Evolutionary conservation across 2,888 invertebrate species (phyloP).

Genomic region (Clunio marinus): DNA sequence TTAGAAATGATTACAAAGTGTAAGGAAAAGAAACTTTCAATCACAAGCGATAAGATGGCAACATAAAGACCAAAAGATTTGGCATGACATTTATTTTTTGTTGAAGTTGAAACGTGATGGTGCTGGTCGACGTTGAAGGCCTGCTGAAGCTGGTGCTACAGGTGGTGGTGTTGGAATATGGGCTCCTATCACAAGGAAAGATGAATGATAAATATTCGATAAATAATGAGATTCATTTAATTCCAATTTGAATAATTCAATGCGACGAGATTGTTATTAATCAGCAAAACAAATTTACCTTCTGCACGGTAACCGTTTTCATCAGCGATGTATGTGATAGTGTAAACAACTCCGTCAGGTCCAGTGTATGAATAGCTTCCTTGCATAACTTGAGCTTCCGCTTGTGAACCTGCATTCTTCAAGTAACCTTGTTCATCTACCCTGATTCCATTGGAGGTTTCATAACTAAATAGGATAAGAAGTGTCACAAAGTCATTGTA

Average conservation of each 20-base stretch:
- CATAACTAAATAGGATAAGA: conserved; percentile 52
- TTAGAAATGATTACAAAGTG: not conserved
- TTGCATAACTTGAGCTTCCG: conserved; percentile 59
- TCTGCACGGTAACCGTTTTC: conserved; percentile 54
- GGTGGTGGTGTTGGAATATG: conserved; percentile 1
- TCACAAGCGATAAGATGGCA: conserved; percentile 13
- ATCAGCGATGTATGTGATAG: conserved; percentile 53
- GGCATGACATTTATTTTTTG: conserved; percentile 1
- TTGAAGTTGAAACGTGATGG: not conserved
- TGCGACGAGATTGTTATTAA: too few species aligned
- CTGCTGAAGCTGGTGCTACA: not conserved
- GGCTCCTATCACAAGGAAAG: too few species aligned
- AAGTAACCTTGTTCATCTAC: conserved; percentile 61
- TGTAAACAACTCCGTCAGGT: conserved; percentile 57
- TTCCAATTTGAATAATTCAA: not conserved
- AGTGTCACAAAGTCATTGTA: not conserved
- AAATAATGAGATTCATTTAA: too few species aligned
- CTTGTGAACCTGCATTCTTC: conserved; percentile 57
- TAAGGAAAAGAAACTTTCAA: not conserved
- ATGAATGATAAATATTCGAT: too few species aligned
- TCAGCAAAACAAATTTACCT: too few species aligned
- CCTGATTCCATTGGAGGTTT: conserved; percentile 62
- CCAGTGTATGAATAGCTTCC: conserved; percentile 58
- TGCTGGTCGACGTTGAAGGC: not conserved
- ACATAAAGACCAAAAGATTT: not conserved